Evolutionary conservation across 2,113 vertebrate species (phyloP).

Genomic region (Epinephelus fuscoguttatus): DNA sequence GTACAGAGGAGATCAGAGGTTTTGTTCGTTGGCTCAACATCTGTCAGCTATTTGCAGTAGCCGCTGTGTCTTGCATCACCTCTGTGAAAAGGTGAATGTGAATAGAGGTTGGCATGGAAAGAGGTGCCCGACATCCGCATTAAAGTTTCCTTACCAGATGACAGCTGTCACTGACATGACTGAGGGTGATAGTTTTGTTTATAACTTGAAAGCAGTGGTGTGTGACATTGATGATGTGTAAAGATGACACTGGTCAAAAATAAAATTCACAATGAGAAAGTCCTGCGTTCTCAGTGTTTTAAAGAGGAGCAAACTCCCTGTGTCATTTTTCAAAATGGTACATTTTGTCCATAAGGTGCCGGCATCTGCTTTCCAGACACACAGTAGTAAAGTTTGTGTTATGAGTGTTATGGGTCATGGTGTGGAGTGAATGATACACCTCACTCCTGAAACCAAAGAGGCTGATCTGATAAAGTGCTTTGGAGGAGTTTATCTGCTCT

Average conservation of each 20-base stretch:
- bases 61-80: slow-evolving; percentile 12
- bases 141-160: not conserved
- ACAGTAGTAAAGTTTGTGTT: not conserved
- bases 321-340: not conserved
- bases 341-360: slow-evolving; percentile 11
- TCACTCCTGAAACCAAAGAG: slow-evolving; percentile 1
- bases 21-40: slow-evolving; percentile 42
- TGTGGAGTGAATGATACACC: not conserved
- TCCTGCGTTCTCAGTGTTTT: not conserved
- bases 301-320: not conserved
- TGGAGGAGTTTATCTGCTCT: not conserved
- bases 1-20: slow-evolving; percentile 39
- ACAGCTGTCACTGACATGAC: not conserved
- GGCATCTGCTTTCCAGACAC: slow-evolving; percentile 36
- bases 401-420: not conserved
- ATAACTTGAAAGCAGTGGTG: not conserved
- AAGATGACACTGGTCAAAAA: not conserved
- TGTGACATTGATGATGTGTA: not conserved
- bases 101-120: slow-evolving; percentile 20
- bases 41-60: slow-evolving; percentile 56
- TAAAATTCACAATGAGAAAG: not conserved
- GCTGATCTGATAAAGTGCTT: not conserved
- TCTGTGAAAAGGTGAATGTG: slow-evolving; percentile 9
- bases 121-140: not conserved
- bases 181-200: not conserved